These are phyloP conservation scores for Andrena haemorrhoa DNA, from an alignment of 2,888 invertebrate genomes.

Conservation along the genomic window DNA sequence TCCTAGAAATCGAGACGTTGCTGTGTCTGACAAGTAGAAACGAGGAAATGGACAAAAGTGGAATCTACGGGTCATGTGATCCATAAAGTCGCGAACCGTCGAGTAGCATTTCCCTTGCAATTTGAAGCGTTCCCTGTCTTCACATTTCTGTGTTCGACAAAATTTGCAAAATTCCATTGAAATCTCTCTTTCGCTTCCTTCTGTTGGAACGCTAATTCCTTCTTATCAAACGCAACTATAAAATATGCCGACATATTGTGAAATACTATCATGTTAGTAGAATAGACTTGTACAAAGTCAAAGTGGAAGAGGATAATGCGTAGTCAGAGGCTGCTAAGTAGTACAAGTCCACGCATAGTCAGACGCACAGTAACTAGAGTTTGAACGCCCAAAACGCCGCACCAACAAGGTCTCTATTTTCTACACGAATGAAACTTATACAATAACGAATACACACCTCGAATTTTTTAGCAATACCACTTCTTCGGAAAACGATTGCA, in stretches of 20 bases:
- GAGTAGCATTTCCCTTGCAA: background rate
- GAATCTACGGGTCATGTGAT: background rate
- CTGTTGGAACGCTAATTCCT: no score
- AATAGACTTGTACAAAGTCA: background rate
- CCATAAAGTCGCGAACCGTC: background rate
- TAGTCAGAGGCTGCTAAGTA: constrained; percentile 20
- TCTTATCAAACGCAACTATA: no score
- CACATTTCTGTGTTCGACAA: no score
- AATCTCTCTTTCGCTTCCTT: no score
- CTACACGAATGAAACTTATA: no score
- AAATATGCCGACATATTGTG: no score
- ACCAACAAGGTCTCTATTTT: no score
- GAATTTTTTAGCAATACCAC: no score
- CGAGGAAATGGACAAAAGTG: background rate
- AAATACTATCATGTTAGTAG: constrained; percentile 10
- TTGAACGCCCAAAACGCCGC: background rate
- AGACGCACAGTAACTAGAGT: background rate
- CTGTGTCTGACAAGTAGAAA: constrained; percentile 14
- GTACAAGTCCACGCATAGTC: background rate
- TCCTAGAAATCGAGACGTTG: constrained; percentile 10
- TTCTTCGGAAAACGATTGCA: no score
- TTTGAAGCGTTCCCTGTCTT: background rate
- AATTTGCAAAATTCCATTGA: no score
- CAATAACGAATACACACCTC: no score
- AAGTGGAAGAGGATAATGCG: background rate